Percentiles rank a stretch among this genome's conserved stretches.
phyloP scores from a whole-genome alignment of 2,113 vertebrate genomes.

The Chiloscyllium plagiosum region DNA sequence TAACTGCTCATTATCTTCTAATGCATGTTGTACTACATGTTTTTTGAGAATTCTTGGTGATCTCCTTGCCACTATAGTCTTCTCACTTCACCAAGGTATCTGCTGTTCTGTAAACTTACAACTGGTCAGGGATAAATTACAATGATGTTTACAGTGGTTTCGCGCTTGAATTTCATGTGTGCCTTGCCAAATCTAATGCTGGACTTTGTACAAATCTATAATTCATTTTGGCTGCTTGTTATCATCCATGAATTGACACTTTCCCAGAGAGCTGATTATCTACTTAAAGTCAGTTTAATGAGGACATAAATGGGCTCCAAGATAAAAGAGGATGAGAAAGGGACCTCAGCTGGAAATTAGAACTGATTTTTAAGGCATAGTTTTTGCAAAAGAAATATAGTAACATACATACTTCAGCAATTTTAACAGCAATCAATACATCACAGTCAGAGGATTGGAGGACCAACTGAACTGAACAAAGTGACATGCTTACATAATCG shows the following conservation, averaged over 20 bases:
- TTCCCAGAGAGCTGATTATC: constrained; percentile 18
- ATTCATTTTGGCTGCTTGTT: neutral
- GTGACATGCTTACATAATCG: neutral
- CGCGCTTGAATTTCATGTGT: neutral
- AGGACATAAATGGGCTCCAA: neutral
- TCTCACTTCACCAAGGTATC: neutral
- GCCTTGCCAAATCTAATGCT: neutral
- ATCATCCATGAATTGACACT: neutral
- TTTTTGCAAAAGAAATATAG: neutral
- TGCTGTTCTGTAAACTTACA: neutral
- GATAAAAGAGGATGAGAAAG: neutral
- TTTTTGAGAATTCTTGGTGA: neutral
- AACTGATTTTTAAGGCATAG: neutral
- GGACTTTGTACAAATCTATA: neutral
- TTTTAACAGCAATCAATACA: neutral
- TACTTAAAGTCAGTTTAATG: neutral
- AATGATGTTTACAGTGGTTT: neutral
- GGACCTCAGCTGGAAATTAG: neutral
- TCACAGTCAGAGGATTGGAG: neutral
- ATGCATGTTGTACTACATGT: neutral
- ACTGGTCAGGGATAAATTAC: neutral
- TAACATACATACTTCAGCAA: neutral
- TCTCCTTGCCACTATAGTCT: neutral
- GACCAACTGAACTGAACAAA: neutral
- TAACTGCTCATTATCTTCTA: neutral